Evolutionary conservation across 2,888 invertebrate genomes (phyloP), one percentile per base, ranked within the genome.

Genomic region (Athalia circularis): DNA sequence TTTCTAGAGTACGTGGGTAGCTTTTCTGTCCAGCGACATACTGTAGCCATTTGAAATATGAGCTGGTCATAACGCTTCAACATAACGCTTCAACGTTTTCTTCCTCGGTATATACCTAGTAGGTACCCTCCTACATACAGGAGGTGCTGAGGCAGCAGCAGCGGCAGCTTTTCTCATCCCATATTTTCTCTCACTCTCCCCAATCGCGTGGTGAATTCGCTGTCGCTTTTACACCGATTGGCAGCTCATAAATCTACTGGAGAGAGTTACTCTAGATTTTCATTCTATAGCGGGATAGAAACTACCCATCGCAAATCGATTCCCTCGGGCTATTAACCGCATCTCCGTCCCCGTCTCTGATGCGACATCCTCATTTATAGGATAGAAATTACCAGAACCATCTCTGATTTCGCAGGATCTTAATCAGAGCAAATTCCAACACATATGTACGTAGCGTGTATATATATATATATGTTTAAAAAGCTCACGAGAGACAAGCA

Each of bases 91-190:
- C 79, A 77, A 65, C 75, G 79, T 80, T 80, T 54, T 54, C 54
- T 13, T 54, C 54, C 43, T 11, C 9, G 3, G 52, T 52, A 9
- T 68, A 43, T 54, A n/a, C n/a, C n/a, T n/a, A 54, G 15, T 9
- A 11, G 1, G 48, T 11, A 13, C n/a, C 29, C 29, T 29, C 29
- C 29, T 79, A 74, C 77, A 70, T 79, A 74, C 77, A 70, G 83
- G 79, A 65, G 80, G 67, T 82, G 84, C 83, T 83, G 84, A 83
- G 80, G 77, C 80, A 80, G 82, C 83, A 82, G 70, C 79, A 57
- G n/a, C 52, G 70, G 45, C 57, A 9, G 29, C 50, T 29, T 9
- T 11, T n/a, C n/a, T 54, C n/a, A 7, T 54, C 54, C n/a, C 54
- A 11, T 11, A n/a, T 43, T 68, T 68, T 43, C 68, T n/a, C 47